Conservation (phyloP, 2,113 vertebrate genomes). For the Phaethon lepturus region DNA sequence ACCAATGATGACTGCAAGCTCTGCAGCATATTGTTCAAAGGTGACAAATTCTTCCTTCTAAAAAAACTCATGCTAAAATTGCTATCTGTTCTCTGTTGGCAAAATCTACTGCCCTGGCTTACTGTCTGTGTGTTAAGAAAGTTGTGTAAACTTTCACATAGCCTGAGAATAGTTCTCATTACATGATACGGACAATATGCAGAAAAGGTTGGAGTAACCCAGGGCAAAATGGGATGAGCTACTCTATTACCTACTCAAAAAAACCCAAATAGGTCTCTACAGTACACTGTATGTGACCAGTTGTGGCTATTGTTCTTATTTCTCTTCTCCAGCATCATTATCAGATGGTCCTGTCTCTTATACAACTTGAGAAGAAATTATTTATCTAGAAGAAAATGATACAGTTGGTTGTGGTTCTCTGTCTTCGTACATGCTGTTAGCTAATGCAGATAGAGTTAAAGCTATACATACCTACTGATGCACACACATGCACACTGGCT, state of each 20-base stretch:
- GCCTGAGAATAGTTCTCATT: background rate
- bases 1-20: background rate
- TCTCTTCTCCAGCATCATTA: conserved; percentile 1
- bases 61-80: background rate
- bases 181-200: background rate
- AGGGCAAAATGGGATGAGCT: background rate
- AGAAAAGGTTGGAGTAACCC: background rate
- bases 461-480: background rate
- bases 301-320: background rate
- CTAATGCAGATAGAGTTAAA: background rate
- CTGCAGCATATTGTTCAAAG: background rate
- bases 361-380: background rate
- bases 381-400: background rate
- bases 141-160: background rate
- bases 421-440: background rate
- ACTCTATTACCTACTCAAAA: background rate
- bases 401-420: background rate
- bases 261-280: background rate
- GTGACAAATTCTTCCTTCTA: background rate
- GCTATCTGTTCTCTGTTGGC: background rate
- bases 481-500: background rate
- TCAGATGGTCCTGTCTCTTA: background rate
- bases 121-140: background rate
- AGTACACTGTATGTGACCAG: background rate
- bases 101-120: background rate